phyloP scores from a whole-genome alignment of 1,140 invertebrate species.

The Latrodectus geometricus region DNA sequence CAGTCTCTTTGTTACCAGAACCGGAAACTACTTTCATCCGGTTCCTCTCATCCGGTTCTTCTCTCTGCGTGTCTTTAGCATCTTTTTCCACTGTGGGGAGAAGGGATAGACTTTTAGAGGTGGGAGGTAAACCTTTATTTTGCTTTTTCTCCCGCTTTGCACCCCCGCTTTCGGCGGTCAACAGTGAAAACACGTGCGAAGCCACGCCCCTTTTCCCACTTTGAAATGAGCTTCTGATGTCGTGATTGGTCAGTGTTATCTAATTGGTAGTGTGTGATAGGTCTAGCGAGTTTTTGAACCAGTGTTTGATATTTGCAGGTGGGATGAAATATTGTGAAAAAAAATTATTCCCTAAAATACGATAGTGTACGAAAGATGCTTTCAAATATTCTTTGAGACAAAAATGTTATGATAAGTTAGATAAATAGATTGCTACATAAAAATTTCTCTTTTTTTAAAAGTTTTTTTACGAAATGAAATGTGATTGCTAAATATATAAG shows the following conservation, averaged over 20 bases:
- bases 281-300: slow-evolving; percentile 32
- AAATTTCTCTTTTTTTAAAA: background rate
- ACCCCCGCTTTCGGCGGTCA: background rate
- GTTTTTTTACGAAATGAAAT: background rate
- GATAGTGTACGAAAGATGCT: too few relatives aligned
- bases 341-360: background rate
- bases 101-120: slow-evolving; percentile 20
- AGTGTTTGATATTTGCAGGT: background rate
- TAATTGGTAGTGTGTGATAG: slow-evolving; percentile 27
- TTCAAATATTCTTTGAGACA: background rate
- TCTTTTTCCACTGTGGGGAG: slow-evolving; percentile 19
- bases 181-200: slow-evolving; percentile 28
- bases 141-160: background rate
- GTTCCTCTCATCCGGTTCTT: slow-evolving; percentile 47
- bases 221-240: slow-evolving; percentile 6
- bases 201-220: slow-evolving; percentile 32
- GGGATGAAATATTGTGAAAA: background rate
- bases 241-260: slow-evolving; percentile 10
- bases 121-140: background rate
- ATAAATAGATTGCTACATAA: background rate
- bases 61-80: slow-evolving; percentile 32
- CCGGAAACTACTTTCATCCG: slow-evolving; percentile 52
- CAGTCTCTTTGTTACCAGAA: slow-evolving; percentile 11
- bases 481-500: background rate
- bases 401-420: background rate